A percentile compares a stretch with the other conserved stretches of the same genome.
phyloP scores from a whole-genome alignment of 2,113 vertebrate species.

The Charina bottae region DNA sequence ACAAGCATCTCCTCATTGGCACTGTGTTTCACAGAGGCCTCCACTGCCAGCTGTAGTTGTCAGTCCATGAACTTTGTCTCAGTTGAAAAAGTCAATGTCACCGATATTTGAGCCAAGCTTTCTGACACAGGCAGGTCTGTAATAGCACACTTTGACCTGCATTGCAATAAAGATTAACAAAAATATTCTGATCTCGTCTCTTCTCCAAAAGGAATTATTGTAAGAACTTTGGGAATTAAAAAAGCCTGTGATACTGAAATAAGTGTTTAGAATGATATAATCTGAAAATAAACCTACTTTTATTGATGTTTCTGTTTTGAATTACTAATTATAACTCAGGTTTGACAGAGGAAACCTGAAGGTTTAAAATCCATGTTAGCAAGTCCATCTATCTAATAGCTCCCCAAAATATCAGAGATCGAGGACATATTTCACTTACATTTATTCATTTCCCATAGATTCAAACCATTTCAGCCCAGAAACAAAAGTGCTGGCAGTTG shows the following conservation, averaged over 20 bases:
- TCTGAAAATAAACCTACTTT: not conserved
- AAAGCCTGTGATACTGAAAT: constrained; percentile 24
- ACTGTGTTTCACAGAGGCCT: constrained; percentile 88
- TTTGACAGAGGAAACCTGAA: not conserved
- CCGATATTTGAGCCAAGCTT: constrained; percentile 6
- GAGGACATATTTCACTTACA: not conserved
- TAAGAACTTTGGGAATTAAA: not conserved
- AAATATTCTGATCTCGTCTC: constrained; percentile 2
- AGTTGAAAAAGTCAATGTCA: not conserved
- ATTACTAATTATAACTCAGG: not conserved
- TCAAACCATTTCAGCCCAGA: not conserved
- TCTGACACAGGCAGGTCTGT: constrained; percentile 9
- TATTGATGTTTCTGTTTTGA: not conserved
- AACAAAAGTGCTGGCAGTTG: not conserved
- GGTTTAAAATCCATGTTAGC: not conserved
- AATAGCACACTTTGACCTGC: constrained; percentile 16
- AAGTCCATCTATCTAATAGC: not conserved
- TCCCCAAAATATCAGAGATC: not conserved
- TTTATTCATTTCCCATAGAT: not conserved
- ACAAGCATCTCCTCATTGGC: constrained; percentile 85
- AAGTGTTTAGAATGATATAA: not conserved
- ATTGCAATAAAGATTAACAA: constrained; percentile 33
- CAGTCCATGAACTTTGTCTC: not conserved
- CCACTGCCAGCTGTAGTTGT: constrained; percentile 78
- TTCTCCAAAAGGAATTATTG: not conserved